These are phyloP conservation scores for Apantesis nais DNA, from an alignment of 2,888 invertebrate genomes.

Conservation along the genomic window DNA sequence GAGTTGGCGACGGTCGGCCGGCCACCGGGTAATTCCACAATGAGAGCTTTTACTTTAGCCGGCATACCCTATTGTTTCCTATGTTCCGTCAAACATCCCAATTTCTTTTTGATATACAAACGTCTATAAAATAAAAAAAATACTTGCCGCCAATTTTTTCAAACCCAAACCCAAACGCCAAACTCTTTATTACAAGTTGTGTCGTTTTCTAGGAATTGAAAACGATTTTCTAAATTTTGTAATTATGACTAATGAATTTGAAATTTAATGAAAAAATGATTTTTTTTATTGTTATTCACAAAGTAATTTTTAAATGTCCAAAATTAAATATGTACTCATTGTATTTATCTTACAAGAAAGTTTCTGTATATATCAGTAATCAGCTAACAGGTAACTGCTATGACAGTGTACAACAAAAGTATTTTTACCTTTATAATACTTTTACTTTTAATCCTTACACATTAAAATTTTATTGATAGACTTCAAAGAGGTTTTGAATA, in stretches of 20 bases:
- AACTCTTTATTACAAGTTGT: slow-evolving; percentile 22
- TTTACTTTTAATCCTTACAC: neutral
- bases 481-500: neutral
- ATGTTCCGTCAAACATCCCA: slow-evolving; percentile 60
- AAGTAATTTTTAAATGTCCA: neutral
- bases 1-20: slow-evolving; percentile 23
- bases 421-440: neutral
- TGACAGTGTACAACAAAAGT: neutral
- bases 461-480: neutral
- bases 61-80: slow-evolving; percentile 59
- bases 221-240: slow-evolving; percentile 14
- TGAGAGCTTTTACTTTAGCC: slow-evolving; percentile 51
- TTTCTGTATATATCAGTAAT: neutral
- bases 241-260: slow-evolving; percentile 33
- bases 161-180: too few species aligned
- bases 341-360: neutral
- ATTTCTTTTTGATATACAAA: slow-evolving; percentile 58
- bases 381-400: neutral
- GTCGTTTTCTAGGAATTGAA: slow-evolving; percentile 39
- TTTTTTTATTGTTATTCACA: slow-evolving; percentile 14
- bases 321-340: slow-evolving; percentile 5
- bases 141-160: slow-evolving; percentile 37
- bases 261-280: too few species aligned
- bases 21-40: slow-evolving; percentile 50
- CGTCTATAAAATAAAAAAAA: slow-evolving; percentile 50